These are phyloP conservation scores for Kradibia gibbosae DNA, from an alignment of 1,140 invertebrate species.

Conservation along the genomic window DNA sequence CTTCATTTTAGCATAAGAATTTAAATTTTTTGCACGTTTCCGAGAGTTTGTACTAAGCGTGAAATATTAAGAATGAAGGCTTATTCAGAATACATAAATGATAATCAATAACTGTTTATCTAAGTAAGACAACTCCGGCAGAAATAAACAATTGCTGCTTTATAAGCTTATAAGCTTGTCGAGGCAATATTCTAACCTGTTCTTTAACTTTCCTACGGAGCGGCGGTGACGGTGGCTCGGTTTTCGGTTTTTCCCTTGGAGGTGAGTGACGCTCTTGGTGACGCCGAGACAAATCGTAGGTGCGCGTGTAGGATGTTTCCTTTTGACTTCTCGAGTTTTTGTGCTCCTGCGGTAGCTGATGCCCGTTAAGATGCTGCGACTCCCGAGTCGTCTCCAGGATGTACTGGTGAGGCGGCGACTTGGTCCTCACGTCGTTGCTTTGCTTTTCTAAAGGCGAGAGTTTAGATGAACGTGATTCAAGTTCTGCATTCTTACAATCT, in stretches of 20 bases:
- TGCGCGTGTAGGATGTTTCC: conserved; percentile 58
- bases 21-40: too few species aligned
- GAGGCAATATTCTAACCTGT: conserved; percentile 44
- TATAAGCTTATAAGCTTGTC: background rate
- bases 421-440: conserved; percentile 55
- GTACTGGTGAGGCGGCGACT: conserved; percentile 58
- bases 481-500: background rate
- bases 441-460: conserved; percentile 51
- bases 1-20: too few species aligned
- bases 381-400: conserved; percentile 39
- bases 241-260: conserved; percentile 61
- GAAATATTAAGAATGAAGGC: too few species aligned
- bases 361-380: conserved; percentile 54
- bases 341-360: conserved; percentile 31
- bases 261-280: conserved; percentile 56
- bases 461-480: background rate
- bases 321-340: conserved; percentile 54
- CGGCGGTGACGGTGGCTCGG: conserved; percentile 71
- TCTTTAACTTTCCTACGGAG: conserved; percentile 60
- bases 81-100: too few species aligned
- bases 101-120: too few species aligned
- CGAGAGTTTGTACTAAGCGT: too few species aligned
- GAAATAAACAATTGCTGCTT: too few species aligned
- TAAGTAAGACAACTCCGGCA: too few species aligned
- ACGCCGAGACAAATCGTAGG: conserved; percentile 57